phyloP scores from a whole-genome alignment of 1,140 invertebrate genomes.

The Pachyrhynchus sulphureomaculatus region DNA sequence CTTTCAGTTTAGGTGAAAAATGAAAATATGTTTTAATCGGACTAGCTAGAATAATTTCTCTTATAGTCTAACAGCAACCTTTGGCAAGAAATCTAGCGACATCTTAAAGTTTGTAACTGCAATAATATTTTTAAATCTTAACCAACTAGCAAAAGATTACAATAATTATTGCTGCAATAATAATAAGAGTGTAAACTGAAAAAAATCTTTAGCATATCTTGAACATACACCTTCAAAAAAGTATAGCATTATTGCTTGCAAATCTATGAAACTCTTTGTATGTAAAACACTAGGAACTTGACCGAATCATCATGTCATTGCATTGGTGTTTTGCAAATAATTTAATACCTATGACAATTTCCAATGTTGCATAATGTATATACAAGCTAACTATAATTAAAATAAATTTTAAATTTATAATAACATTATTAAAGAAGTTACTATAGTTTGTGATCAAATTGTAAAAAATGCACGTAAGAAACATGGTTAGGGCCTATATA shows the following conservation, averaged over 20 bases:
- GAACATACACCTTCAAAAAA: neutral
- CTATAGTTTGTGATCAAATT: slow-evolving; percentile 18
- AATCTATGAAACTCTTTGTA: neutral
- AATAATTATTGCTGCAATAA: too few relatives aligned
- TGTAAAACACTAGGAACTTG: neutral
- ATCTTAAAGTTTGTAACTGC: too few relatives aligned
- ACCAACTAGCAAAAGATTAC: too few relatives aligned
- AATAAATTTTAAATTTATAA: slow-evolving; percentile 10
- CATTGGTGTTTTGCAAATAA: slow-evolving; percentile 2
- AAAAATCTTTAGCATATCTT: too few relatives aligned
- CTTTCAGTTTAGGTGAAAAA: too few relatives aligned
- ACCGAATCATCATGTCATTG: slow-evolving; percentile 4
- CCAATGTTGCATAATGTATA: slow-evolving; percentile 13
- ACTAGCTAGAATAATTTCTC: too few relatives aligned
- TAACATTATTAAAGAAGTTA: slow-evolving; percentile 14
- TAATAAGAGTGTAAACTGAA: too few relatives aligned
- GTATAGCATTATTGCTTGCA: neutral
- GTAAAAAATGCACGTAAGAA: slow-evolving; percentile 25
- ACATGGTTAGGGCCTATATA: slow-evolving; percentile 16
- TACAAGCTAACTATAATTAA: slow-evolving; percentile 24
- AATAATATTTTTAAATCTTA: too few relatives aligned
- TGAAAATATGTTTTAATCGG: too few relatives aligned
- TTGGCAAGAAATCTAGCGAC: too few relatives aligned
- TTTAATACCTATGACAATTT: slow-evolving; percentile 3
- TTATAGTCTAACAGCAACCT: too few relatives aligned